phyloP scores from a whole-genome alignment of 2,797 vertebrate species.

The Phoeniculus purpureus region DNA sequence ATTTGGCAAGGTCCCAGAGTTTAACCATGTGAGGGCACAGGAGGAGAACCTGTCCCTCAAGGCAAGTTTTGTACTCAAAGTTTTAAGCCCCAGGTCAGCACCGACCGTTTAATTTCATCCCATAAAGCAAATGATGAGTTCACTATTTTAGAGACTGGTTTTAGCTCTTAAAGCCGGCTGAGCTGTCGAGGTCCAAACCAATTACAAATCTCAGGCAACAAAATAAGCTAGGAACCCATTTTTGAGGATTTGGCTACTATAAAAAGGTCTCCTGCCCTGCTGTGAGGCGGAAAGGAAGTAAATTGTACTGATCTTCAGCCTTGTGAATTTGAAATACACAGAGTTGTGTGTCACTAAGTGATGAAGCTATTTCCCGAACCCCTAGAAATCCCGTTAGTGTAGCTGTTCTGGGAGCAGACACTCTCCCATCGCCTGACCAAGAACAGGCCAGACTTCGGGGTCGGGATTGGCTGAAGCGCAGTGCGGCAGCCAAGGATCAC shows the following conservation, averaged over 20 bases:
- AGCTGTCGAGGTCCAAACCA: conserved; percentile 21
- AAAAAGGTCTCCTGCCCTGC: not conserved
- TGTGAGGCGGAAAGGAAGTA: not conserved
- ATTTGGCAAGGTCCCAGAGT: not conserved
- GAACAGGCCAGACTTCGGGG: not conserved
- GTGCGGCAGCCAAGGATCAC: not conserved
- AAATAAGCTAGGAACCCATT: not conserved
- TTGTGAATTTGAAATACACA: not conserved
- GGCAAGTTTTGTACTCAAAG: not conserved
- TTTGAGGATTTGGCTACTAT: not conserved
- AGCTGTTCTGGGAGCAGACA: not conserved
- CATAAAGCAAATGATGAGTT: not conserved
- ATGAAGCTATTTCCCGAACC: not conserved
- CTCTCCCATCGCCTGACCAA: accelerated
- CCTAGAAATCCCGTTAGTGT: not conserved
- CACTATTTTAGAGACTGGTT: not conserved
- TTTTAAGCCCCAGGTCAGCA: not conserved
- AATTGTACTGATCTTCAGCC: not conserved
- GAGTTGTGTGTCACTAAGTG: not conserved
- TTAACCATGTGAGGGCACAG: not conserved
- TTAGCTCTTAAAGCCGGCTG: conserved; percentile 32
- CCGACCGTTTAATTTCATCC: not conserved
- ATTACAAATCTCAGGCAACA: not conserved
- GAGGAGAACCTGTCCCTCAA: not conserved
- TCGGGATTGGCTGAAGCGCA: not conserved